These are phyloP conservation scores for Thumatha senex DNA, from an alignment of 2,888 invertebrate genomes.

Conservation along the genomic window DNA sequence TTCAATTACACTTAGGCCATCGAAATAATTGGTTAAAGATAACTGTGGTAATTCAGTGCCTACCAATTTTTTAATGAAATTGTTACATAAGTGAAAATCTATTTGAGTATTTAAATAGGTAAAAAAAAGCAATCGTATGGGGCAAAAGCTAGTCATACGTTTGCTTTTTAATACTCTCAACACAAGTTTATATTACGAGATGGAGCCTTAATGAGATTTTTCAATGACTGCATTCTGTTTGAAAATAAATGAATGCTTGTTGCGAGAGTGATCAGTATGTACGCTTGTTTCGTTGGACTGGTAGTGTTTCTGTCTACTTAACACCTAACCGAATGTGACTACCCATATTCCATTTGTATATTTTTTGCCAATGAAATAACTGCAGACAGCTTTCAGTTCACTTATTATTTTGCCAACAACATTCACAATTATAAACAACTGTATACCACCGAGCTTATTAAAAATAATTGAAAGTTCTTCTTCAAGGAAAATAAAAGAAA, in stretches of 20 bases:
- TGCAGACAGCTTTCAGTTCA: slow-evolving; percentile 35
- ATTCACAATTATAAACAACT: slow-evolving; percentile 16
- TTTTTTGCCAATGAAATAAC: too few relatives aligned
- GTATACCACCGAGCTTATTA: slow-evolving; percentile 23
- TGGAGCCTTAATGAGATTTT: slow-evolving; percentile 64
- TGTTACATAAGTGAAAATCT: slow-evolving; percentile 9
- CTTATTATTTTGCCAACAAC: slow-evolving; percentile 48
- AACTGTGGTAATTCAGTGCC: too few relatives aligned
- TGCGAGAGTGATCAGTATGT: too few relatives aligned
- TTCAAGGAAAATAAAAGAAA: slow-evolving; percentile 16
- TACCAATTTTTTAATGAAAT: slow-evolving; percentile 8
- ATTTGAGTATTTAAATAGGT: slow-evolving; percentile 15
- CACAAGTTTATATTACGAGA: slow-evolving; percentile 60
- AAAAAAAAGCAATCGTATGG: slow-evolving; percentile 20
- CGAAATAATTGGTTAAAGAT: too few relatives aligned
- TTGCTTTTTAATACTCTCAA: slow-evolving; percentile 42
- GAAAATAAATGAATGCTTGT: slow-evolving; percentile 57
- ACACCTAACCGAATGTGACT: slow-evolving; percentile 23
- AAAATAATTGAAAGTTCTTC: slow-evolving; percentile 24
- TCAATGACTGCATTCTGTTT: slow-evolving; percentile 63
- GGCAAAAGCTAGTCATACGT: slow-evolving; percentile 35
- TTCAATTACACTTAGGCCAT: too few relatives aligned
- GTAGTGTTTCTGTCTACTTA: slow-evolving; percentile 17
- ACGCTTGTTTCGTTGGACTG: slow-evolving; percentile 15
- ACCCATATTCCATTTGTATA: neutral